Conservation (phyloP, 2,797 vertebrate species). For the Morelia viridis region DNA sequence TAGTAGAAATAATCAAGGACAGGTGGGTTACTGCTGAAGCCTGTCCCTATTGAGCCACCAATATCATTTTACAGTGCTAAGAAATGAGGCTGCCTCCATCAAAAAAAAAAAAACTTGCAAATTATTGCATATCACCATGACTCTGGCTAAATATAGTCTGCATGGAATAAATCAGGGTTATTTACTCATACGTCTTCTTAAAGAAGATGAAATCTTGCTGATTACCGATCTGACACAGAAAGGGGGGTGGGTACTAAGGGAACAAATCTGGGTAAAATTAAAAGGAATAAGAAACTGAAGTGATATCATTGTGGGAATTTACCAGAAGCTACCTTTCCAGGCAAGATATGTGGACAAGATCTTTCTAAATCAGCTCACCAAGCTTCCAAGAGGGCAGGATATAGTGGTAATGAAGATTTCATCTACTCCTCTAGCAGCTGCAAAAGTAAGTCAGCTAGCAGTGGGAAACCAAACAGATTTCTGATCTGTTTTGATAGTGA, state of each 20-base stretch:
- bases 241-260: background rate
- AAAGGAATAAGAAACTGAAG: background rate
- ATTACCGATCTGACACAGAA: background rate
- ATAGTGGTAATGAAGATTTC: background rate
- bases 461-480: background rate
- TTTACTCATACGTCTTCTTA: background rate
- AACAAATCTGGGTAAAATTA: background rate
- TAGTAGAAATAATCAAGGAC: background rate
- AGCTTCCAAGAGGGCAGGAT: background rate
- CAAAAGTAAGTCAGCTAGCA: background rate
- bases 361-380: background rate
- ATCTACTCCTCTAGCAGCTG: background rate
- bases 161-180: background rate
- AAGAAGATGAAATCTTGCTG: background rate
- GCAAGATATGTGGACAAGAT: background rate
- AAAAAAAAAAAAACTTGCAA: background rate
- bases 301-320: background rate
- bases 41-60: background rate
- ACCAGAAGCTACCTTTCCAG: background rate
- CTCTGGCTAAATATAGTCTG: background rate
- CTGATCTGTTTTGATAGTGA: background rate
- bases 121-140: background rate
- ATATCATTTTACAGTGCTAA: background rate
- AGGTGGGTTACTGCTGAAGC: background rate
- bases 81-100: background rate